phyloP scores from a whole-genome alignment of 2,113 vertebrate genomes.

The Alethe castanea region DNA sequence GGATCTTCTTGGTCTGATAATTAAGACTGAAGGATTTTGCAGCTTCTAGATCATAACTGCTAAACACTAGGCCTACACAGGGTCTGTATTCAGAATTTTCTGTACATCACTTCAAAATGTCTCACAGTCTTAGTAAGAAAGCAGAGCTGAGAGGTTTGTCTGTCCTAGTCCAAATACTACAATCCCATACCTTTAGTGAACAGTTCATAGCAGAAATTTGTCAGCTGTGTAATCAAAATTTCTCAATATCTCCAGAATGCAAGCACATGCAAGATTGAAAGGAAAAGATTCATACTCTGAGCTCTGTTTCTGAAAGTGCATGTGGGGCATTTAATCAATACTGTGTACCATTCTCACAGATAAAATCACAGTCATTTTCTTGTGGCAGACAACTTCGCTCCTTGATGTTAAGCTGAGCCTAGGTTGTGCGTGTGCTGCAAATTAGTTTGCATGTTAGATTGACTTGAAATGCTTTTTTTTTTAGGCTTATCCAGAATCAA shows the following conservation, averaged over 20 bases:
- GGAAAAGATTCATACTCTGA: neutral
- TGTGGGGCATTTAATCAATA: neutral
- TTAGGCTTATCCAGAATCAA: conserved; percentile 78
- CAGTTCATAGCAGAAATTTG: neutral
- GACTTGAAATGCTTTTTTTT: neutral
- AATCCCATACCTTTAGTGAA: neutral
- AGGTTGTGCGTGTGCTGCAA: neutral
- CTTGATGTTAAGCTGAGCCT: accelerated
- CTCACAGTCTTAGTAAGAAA: neutral
- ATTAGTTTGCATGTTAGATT: neutral
- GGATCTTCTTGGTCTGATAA: neutral
- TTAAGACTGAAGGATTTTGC: neutral
- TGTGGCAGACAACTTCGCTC: neutral
- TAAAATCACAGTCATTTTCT: neutral
- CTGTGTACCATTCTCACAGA: neutral
- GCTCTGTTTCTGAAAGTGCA: neutral
- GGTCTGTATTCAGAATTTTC: neutral
- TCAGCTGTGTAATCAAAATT: neutral
- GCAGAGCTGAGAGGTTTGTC: neutral
- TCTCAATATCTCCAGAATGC: neutral
- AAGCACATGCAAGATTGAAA: neutral
- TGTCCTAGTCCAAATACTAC: neutral
- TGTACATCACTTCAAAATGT: neutral
- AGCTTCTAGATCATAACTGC: neutral
- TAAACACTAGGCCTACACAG: neutral